A percentile compares a stretch with the other conserved stretches of the same genome.
Evolutionary conservation across 53 echinoderm and acorn worm genomes (phyloP).

Genomic region (Echinarachnius parma): DNA sequence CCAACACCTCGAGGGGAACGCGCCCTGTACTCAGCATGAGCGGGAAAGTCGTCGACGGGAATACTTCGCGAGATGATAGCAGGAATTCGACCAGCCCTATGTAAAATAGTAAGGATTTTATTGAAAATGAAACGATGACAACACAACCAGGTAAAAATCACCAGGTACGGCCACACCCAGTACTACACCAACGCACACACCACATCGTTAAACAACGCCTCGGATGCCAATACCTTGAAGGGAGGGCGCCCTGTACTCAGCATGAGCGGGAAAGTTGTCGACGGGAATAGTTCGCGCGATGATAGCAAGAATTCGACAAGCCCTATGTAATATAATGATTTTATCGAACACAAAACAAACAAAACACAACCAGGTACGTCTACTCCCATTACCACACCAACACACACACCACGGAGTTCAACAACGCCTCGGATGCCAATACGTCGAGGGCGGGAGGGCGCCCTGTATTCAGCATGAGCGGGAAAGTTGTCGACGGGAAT

Average conservation of each 20-base stretch:
- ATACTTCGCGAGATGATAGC: conserved; percentile 27
- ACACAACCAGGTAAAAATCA: too few relatives aligned
- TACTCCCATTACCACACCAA: conserved; percentile 58
- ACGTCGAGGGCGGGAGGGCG: conserved; percentile 1
- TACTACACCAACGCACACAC: conserved; percentile 64
- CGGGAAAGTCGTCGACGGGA: conserved; percentile 38
- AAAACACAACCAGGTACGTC: too few relatives aligned
- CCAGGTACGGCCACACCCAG: conserved; percentile 46
- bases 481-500: conserved; percentile 38
- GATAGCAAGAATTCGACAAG: conserved; percentile 34
- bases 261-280: conserved; percentile 32
- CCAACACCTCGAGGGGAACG: background rate
- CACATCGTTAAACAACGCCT: conserved; percentile 53
- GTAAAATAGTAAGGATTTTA: too few relatives aligned
- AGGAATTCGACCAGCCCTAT: conserved; percentile 33
- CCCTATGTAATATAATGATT: background rate
- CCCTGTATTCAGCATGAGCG: conserved; percentile 29
- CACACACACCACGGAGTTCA: conserved; percentile 70
- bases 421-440: conserved; percentile 38
- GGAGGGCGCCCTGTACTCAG: conserved; percentile 12
- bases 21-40: conserved; percentile 33
- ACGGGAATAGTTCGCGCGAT: background rate
- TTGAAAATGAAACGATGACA: too few relatives aligned
- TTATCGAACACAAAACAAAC: too few relatives aligned
- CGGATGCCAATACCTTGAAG: conserved; percentile 7